phyloP scores from a whole-genome alignment of 2,797 vertebrate species.

The Eleutherodactylus coqui region DNA sequence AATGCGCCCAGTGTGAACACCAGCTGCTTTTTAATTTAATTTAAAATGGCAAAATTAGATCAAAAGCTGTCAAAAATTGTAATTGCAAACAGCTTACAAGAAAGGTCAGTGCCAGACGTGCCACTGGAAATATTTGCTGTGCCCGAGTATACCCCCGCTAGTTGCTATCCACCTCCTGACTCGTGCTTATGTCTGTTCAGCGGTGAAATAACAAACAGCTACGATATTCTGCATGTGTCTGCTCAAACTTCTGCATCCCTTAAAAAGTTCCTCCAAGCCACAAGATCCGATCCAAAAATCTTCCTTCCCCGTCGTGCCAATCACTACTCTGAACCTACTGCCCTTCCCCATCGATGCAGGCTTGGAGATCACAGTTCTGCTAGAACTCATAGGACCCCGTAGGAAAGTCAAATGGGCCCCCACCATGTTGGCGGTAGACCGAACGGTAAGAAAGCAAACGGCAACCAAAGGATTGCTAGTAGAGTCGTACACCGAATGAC shows the following conservation, averaged over 20 bases:
- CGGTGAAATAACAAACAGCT: not conserved
- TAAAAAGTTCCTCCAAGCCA: not conserved
- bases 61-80: not conserved
- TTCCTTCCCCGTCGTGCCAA: not conserved
- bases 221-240: not conserved
- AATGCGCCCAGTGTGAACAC: not conserved
- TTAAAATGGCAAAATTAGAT: not conserved
- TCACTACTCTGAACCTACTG: too few species aligned
- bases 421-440: too few species aligned
- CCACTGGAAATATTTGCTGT: constrained; percentile 17
- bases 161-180: not conserved
- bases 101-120: not conserved
- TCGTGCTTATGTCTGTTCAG: not conserved
- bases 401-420: too few species aligned
- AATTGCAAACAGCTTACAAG: not conserved
- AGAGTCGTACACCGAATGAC: too few species aligned
- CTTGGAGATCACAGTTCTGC: too few species aligned
- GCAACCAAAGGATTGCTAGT: too few species aligned
- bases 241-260: not conserved
- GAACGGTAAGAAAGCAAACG: too few species aligned
- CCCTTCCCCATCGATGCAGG: too few species aligned
- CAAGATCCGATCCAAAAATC: not conserved
- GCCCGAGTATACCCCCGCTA: not conserved
- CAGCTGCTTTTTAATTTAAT: not conserved
- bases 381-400: too few species aligned